Evolutionary conservation across 2,888 invertebrate genomes (phyloP).

Genomic region (Torymus tubicola): DNA sequence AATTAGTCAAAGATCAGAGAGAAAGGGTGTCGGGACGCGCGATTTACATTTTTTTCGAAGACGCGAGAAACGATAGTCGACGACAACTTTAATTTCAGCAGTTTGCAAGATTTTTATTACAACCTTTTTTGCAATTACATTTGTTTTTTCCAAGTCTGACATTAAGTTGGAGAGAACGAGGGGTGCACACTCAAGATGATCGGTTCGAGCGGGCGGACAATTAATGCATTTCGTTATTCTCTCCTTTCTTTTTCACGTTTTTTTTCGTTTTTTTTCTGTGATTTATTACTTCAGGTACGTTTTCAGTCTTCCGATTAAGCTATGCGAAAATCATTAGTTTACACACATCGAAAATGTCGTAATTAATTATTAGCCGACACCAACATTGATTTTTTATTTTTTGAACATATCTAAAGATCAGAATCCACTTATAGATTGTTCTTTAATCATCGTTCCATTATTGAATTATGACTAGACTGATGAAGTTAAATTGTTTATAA

Average conservation of each 20-base stretch:
- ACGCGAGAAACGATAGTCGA: conserved; percentile 28
- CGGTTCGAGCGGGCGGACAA: conserved; percentile 29
- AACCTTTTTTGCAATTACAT: conserved; percentile 36
- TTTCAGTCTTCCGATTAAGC: conserved; percentile 70
- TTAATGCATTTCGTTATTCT: conserved; percentile 32
- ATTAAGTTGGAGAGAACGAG: conserved; percentile 39
- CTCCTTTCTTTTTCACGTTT: conserved; percentile 40
- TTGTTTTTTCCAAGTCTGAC: conserved; percentile 30
- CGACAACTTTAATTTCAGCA: conserved; percentile 18
- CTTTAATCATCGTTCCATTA: neutral
- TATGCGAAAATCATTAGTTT: conserved; percentile 43
- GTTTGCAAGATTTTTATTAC: conserved; percentile 25
- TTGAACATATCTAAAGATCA: neutral
- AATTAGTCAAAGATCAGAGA: conserved; percentile 29
- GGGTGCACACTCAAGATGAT: conserved; percentile 55
- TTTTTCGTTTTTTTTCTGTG: conserved; percentile 54
- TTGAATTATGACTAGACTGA: conserved; percentile 7
- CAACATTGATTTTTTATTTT: conserved; percentile 11
- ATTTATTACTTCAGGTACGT: conserved; percentile 68
- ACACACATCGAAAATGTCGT: conserved; percentile 31
- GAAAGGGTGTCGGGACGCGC: conserved; percentile 22
- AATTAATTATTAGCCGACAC: conserved; percentile 47
- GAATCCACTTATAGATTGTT: no score
- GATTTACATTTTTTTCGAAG: conserved; percentile 17
- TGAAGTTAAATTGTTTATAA: conserved; percentile 15